Evolutionary conservation across 2,797 vertebrate species (phyloP), one percentile per base, ranked within the genome.

Genomic region (Hippocampus kuda): DNA sequence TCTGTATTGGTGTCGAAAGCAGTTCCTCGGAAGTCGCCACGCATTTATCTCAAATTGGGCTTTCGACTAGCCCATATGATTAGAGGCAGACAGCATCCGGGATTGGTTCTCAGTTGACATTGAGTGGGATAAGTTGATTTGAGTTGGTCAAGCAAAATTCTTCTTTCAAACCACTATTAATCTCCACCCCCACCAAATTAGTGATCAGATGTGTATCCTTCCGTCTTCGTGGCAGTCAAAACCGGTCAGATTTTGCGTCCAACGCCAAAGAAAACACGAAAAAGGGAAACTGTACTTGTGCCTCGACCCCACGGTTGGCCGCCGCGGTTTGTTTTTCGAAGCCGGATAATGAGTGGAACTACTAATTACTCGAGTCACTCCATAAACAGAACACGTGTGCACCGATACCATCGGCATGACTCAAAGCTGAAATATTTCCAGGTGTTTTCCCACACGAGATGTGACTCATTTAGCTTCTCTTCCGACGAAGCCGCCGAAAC

Each of bases 341-440:
- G 62, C 62, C 0, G 41, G 62, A 46, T 44, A 64, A 64, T 26
- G 62, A 64, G 41, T 4, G 38, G 41, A 64, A 18, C 41, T 44
- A 1, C 62, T 64, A 64, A 64, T 64, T 64, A 64, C 42, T 44
- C 22, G 12, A 44, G 62, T 44, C 38, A n/a, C 38, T 64, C 41
- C 41, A 26, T 44, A 64, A 64, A 64, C 62, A 42, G 9, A 30
- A 42, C 34, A 42, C 11, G 13, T 26, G 41, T 44, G 41, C 22
- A 2, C 62, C 5, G 61, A 63, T 63, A 44, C 4, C 13, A 44
- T 64, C 41, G 26, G 13, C 56, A 24, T 26, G 62, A 64, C 62
- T 64, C 38, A 27, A 59, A 27, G 26, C 56, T 30, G 41, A 64
- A 64, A 64, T 64, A 44, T 64, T 64, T 13, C 62, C 62, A 64